Evolutionary conservation across 2,888 invertebrate genomes (phyloP), one percentile per base, ranked within the genome.

Genomic region (Eupsilia transversa): DNA sequence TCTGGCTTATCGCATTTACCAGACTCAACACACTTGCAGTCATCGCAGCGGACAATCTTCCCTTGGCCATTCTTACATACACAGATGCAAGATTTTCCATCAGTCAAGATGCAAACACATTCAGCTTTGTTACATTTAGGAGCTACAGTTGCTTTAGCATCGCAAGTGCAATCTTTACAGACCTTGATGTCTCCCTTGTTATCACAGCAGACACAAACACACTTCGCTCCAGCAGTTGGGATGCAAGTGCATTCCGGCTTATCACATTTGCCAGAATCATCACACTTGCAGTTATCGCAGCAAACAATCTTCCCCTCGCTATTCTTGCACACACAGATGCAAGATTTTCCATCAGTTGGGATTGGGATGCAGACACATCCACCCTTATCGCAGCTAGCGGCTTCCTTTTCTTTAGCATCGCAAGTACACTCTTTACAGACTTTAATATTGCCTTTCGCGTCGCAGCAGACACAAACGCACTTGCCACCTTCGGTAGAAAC

Each of bases 341-440:
- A 83, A 27, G 76, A 61, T 12, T 81, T 81, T 0, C 80, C 80
- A 14, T 76, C 43, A 49, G 89, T 90, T 2, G 80, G 74, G 6
- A 93, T 85, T 2, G 80, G 73, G 4, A 93, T 85, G 49, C 92
- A 92, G 27, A 87, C 66, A 70, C 92, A 92, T 61, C 86, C 87
- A 4, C 81, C 52, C 17, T 87, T 88, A 52, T 82, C 80, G 66
- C 92, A 87, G 66, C 72, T 77, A 27, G 72, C 3, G 12, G 54
- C 41, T 33, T 61, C 65, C 1, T 54, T 10, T 20, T 75, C 49
- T 1, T 60, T 70, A 4, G 43, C 9, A 23, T 54, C 57, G 41
- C 87, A 87, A 54, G 57, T 71, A 57, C 90, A 90, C 10, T 88
- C 85, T 27, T 86, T 77, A 38, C 89, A 88, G 33, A 77, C 70